Percentiles rank a stretch among this genome's conserved stretches.
These are phyloP conservation scores for Drosophila tsacasi DNA, from an alignment of 1,140 invertebrate genomes.

Conservation along the genomic window DNA sequence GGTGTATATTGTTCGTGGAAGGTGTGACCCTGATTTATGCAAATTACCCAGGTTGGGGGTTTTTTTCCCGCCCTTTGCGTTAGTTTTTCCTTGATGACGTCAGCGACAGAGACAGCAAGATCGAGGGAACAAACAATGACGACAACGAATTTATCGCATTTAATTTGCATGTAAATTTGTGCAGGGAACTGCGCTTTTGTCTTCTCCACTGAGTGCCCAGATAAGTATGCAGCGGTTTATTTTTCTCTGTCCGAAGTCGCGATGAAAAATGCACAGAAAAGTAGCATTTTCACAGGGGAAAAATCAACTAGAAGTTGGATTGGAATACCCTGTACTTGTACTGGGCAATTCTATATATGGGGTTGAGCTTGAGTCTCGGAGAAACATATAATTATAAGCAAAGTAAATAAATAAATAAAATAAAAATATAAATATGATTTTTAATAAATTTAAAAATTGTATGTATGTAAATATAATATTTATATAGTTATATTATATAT, in stretches of 20 bases:
- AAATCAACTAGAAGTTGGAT: not conserved
- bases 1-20: constrained; percentile 7
- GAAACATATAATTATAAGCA: not conserved
- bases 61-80: not conserved
- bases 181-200: constrained; percentile 49
- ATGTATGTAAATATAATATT: too few species aligned
- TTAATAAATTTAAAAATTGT: too few species aligned
- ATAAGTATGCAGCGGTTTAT: constrained; percentile 47
- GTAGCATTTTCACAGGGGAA: constrained; percentile 4
- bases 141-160: constrained; percentile 53
- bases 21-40: constrained; percentile 67
- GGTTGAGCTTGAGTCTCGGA: not conserved
- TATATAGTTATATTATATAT: too few species aligned
- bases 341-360: not conserved
- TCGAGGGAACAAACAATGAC: constrained; percentile 34
- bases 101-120: constrained; percentile 11
- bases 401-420: not conserved
- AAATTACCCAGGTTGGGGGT: constrained; percentile 37
- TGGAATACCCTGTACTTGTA: not conserved
- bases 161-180: constrained; percentile 54
- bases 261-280: constrained; percentile 36
- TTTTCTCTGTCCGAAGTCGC: constrained; percentile 39
- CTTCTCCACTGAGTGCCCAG: constrained; percentile 29
- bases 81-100: constrained; percentile 29
- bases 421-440: too few species aligned